Evolutionary conservation across 64 coral and sea anemone species (phyloP).

Genomic region (Pocillopora verrucosa): DNA sequence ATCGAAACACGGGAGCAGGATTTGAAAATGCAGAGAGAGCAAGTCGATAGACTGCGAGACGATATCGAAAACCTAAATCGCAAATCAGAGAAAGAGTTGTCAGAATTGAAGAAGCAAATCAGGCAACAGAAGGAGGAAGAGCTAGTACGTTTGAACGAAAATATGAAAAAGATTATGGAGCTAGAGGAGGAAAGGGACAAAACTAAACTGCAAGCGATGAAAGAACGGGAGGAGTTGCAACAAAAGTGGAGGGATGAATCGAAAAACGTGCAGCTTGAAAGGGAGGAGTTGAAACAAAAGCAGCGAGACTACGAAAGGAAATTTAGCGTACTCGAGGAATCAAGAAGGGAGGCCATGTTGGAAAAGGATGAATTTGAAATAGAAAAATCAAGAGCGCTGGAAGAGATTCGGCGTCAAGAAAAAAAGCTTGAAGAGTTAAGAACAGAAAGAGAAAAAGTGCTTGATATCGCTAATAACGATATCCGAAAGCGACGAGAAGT

Average conservation of each 20-base stretch:
- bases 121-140: conserved; percentile 88
- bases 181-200: conserved; percentile 73
- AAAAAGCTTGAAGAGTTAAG: conserved; percentile 50
- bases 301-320: conserved; percentile 68
- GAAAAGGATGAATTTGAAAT: conserved; percentile 81
- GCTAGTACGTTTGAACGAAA: conserved; percentile 55
- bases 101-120: conserved; percentile 77
- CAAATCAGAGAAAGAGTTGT: conserved; percentile 68
- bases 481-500: conserved; percentile 77
- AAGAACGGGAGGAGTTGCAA: conserved; percentile 54
- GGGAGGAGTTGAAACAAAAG: conserved; percentile 53
- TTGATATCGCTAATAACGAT: conserved; percentile 64
- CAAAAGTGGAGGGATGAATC: conserved; percentile 68
- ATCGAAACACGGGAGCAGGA: conserved; percentile 69
- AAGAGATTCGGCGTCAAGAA: conserved; percentile 61
- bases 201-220: conserved; percentile 53
- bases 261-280: conserved; percentile 53
- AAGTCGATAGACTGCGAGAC: conserved; percentile 75
- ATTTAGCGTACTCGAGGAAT: conserved; percentile 71
- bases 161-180: conserved; percentile 83
- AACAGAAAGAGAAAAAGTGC: conserved; percentile 66
- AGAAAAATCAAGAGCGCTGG: conserved; percentile 59
- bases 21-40: conserved; percentile 59
- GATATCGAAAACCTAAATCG: conserved; percentile 75
- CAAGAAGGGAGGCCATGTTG: conserved; percentile 63